A percentile compares a stretch with the other conserved stretches of the same genome.
Evolutionary conservation across 2,888 invertebrate species (phyloP).

Genomic region (Drosophila falleni): DNA sequence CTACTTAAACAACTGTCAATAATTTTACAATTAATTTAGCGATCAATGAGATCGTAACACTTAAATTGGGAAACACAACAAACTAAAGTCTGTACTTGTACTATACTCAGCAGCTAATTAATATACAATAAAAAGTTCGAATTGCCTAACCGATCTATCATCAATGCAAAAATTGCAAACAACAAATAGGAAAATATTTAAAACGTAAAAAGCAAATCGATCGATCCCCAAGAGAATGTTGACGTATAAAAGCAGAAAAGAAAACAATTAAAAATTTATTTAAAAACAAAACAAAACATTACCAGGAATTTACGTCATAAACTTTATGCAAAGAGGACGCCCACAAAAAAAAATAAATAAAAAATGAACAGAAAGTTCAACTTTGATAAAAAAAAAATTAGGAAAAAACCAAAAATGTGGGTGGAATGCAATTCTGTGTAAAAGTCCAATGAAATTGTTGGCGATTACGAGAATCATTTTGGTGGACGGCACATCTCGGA

Average conservation of each 20-base stretch:
- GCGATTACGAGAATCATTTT: slow-evolving; percentile 16
- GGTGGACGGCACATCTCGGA: slow-evolving; percentile 49
- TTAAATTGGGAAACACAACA: neutral
- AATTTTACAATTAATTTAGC: neutral
- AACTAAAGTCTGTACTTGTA: neutral
- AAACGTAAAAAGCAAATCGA: slow-evolving; percentile 33
- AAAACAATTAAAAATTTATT: slow-evolving; percentile 13
- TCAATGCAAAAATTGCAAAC: slow-evolving; percentile 4
- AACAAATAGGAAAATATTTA: slow-evolving; percentile 20
- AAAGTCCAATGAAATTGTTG: slow-evolving; percentile 7
- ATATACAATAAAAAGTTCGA: slow-evolving; percentile 20
- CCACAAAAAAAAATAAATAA: slow-evolving; percentile 35
- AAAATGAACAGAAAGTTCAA: slow-evolving; percentile 9
- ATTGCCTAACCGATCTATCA: slow-evolving; percentile 15
- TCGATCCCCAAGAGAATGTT: slow-evolving; percentile 23
- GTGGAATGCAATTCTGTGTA: slow-evolving; percentile 30
- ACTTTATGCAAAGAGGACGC: slow-evolving; percentile 33
- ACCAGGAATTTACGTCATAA: slow-evolving; percentile 39
- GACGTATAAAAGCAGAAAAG: neutral
- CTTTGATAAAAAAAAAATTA: neutral
- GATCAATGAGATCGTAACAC: neutral
- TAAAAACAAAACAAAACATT: slow-evolving; percentile 20
- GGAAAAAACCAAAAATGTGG: slow-evolving; percentile 21
- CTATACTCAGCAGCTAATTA: slow-evolving; percentile 21
- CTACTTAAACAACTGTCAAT: neutral